Conservation (phyloP, 1,140 invertebrate species). For the Orchestia grillus region DNA sequence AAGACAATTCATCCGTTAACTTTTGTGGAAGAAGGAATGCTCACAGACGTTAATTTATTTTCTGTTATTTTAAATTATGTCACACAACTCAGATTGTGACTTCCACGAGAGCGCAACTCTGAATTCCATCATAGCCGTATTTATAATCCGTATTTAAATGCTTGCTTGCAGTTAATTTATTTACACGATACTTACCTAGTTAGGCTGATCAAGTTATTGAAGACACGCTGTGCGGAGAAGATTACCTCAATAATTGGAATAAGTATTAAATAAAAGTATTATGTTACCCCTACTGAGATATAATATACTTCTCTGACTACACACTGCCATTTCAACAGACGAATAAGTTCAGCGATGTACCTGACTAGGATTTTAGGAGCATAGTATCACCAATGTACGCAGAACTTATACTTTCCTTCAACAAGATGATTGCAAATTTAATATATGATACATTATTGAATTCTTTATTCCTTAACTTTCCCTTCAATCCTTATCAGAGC, state of each 20-base stretch:
- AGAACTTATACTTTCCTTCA: neutral
- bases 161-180: neutral
- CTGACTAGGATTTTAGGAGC: neutral
- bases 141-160: neutral
- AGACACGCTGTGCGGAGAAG: neutral
- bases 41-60: neutral
- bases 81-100: neutral
- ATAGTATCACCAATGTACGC: neutral
- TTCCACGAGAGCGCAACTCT: neutral
- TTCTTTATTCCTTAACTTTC: neutral
- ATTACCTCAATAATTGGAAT: neutral
- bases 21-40: neutral
- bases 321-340: neutral
- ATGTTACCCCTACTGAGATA: neutral
- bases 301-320: too few species aligned
- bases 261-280: neutral
- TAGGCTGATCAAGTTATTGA: neutral
- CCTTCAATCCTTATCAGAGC: neutral
- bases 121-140: neutral
- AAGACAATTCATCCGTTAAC: neutral
- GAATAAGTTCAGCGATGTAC: neutral
- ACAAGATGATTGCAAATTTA: neutral
- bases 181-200: neutral
- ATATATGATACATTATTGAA: neutral
- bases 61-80: neutral